These are phyloP conservation scores for Nycticebus coucang DNA, from an alignment of 2,113 vertebrate genomes.

Conservation along the genomic window DNA sequence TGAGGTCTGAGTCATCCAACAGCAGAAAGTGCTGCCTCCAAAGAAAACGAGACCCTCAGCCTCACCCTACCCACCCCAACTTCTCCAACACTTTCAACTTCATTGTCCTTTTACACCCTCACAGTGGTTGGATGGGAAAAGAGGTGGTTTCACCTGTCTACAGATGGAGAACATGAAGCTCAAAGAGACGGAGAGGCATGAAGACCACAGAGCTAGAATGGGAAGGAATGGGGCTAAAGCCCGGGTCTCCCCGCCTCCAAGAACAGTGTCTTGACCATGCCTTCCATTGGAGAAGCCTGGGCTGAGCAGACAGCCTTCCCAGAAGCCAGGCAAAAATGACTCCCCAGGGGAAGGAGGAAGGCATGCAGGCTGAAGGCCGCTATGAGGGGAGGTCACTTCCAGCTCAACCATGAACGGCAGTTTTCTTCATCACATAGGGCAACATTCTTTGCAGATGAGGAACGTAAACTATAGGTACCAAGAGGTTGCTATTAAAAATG, in stretches of 20 bases:
- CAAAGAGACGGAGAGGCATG: not conserved
- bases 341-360: not conserved
- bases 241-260: not conserved
- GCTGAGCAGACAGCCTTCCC: not conserved
- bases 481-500: not conserved
- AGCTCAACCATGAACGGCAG: not conserved
- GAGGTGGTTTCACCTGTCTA: not conserved
- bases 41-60: not conserved
- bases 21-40: not conserved
- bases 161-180: not conserved
- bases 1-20: not conserved
- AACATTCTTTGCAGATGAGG: not conserved
- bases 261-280: not conserved
- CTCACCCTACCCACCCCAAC: not conserved
- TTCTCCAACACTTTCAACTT: not conserved
- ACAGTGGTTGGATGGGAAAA: not conserved
- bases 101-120: not conserved
- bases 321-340: not conserved
- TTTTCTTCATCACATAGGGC: not conserved
- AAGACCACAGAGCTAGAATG: not conserved
- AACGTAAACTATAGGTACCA: not conserved
- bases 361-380: rapidly evolving
- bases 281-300: not conserved
- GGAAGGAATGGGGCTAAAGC: not conserved
- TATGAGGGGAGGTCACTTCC: not conserved